Conservation (phyloP, 2,888 invertebrate genomes). For the Ochropleura plecta region DNA sequence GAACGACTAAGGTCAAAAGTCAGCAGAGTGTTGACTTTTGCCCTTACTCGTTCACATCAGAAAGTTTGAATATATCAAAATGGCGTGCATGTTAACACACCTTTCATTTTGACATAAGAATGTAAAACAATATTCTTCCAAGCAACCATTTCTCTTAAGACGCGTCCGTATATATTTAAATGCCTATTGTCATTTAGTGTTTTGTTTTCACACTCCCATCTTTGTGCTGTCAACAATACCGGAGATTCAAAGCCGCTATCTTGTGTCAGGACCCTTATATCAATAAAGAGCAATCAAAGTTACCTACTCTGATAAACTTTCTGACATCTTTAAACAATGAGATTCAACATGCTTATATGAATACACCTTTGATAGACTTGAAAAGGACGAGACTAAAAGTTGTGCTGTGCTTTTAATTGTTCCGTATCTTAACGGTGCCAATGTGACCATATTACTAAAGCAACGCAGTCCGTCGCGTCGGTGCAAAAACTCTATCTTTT, state of each 20-base stretch:
- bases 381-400: not conserved
- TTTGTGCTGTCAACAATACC: constrained; percentile 17
- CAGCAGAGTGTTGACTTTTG: too few relatives aligned
- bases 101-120: not conserved
- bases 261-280: constrained; percentile 6
- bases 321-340: not conserved
- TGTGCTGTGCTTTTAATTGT: not conserved
- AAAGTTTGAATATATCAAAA: not conserved
- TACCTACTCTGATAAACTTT: not conserved
- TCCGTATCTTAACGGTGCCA: not conserved
- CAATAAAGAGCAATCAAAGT: constrained; percentile 12
- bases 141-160: not conserved
- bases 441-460: too few relatives aligned
- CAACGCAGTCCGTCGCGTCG: too few relatives aligned
- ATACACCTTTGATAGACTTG: not conserved
- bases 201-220: constrained; percentile 1
- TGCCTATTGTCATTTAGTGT: not conserved
- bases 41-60: not conserved
- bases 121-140: not conserved
- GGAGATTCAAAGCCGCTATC: not conserved
- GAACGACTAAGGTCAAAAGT: too few relatives aligned
- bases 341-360: not conserved
- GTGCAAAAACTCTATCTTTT: too few relatives aligned
- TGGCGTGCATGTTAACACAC: not conserved
- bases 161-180: not conserved